phyloP scores from a whole-genome alignment of 2,888 invertebrate species.

The Andrena flavipes region DNA sequence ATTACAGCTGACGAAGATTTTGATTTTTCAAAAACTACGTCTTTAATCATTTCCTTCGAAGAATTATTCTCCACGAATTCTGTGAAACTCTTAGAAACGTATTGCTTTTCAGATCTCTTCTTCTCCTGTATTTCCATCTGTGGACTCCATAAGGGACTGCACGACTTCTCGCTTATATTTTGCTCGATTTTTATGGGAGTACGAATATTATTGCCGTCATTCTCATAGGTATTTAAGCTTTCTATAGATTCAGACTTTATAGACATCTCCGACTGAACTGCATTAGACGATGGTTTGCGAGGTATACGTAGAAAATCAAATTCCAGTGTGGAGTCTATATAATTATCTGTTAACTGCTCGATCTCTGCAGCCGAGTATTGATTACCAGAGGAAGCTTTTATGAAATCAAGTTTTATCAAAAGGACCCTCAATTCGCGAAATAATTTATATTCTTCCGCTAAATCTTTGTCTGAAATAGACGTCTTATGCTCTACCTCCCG shows the following conservation, averaged over 20 bases:
- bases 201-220: background rate
- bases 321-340: slow-evolving; percentile 52
- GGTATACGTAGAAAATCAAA: slow-evolving; percentile 26
- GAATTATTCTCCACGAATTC: background rate
- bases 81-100: background rate
- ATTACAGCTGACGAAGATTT: background rate
- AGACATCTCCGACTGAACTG: background rate
- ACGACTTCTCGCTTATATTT: background rate
- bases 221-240: background rate
- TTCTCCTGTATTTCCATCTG: too few relatives aligned
- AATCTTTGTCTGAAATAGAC: background rate
- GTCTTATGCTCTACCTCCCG: background rate
- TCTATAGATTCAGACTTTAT: background rate
- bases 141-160: too few relatives aligned
- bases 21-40: background rate
- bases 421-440: slow-evolving; percentile 46
- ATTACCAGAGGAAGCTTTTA: background rate
- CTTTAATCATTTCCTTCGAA: background rate
- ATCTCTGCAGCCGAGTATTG: slow-evolving; percentile 60
- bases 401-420: slow-evolving; percentile 56
- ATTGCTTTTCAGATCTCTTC: too few relatives aligned
- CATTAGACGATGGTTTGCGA: background rate
- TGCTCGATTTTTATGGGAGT: background rate
- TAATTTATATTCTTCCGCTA: slow-evolving; percentile 41
- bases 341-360: slow-evolving; percentile 52